Percentiles rank a stretch among this genome's conserved stretches.
Conservation (phyloP, 2,797 vertebrate species). For the Notolabrus celidotus region DNA sequence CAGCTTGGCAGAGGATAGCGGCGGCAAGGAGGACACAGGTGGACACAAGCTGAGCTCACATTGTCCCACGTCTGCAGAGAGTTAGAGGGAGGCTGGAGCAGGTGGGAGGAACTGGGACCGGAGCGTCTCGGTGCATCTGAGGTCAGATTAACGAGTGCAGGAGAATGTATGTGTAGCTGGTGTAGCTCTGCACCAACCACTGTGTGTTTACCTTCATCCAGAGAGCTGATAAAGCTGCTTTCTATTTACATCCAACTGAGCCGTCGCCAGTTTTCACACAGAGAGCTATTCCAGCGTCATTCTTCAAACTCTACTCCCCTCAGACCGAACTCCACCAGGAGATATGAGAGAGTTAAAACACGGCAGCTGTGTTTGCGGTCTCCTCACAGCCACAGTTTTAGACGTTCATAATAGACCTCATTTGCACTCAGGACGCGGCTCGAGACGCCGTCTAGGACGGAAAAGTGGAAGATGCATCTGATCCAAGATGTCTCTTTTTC, state of each 20-base stretch:
- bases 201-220: slow-evolving; percentile 11
- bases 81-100: not conserved
- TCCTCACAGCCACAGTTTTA: not conserved
- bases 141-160: not conserved
- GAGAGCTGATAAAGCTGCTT: slow-evolving; percentile 20
- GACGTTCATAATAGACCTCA: not conserved
- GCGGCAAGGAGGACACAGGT: slow-evolving; percentile 3
- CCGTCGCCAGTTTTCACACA: not conserved
- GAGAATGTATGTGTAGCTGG: not conserved
- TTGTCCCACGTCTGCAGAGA: slow-evolving; percentile 3
- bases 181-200: not conserved
- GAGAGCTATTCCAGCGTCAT: not conserved
- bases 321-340: not conserved
- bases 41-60: slow-evolving; percentile 10
- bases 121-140: not conserved
- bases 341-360: not conserved
- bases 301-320: not conserved
- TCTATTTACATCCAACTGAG: slow-evolving; percentile 5
- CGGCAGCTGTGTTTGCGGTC: not conserved
- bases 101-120: not conserved
- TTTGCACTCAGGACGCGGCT: not conserved
- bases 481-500: not conserved
- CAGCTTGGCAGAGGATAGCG: slow-evolving; percentile 12
- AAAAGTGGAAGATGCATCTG: slow-evolving; percentile 5
- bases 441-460: not conserved